phyloP scores from a whole-genome alignment of 2,888 invertebrate species.

The Nudaria mundana region DNA sequence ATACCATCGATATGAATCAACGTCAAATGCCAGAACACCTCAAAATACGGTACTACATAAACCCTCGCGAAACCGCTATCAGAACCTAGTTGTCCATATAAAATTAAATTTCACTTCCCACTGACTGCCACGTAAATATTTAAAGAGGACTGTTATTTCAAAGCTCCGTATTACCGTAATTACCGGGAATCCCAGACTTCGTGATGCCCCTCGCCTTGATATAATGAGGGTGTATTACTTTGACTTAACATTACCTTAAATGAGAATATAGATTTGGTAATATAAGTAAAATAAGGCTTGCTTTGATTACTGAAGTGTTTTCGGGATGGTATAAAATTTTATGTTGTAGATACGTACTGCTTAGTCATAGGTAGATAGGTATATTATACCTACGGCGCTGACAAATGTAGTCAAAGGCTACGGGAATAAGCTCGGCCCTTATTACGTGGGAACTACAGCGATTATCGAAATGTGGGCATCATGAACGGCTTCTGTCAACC shows the following conservation, averaged over 20 bases:
- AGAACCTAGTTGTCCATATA: slow-evolving; percentile 18
- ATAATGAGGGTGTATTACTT: slow-evolving; percentile 21
- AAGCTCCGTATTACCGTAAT: slow-evolving; percentile 35
- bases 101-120: slow-evolving; percentile 28
- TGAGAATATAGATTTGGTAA: slow-evolving; percentile 16
- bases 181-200: slow-evolving; percentile 39
- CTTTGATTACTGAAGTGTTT: not conserved
- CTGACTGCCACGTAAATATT: slow-evolving; percentile 30
- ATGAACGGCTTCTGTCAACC: too few relatives aligned
- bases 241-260: slow-evolving; percentile 23
- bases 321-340: not conserved
- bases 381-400: too few relatives aligned
- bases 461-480: too few relatives aligned
- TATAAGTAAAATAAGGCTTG: slow-evolving; percentile 15
- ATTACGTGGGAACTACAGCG: too few relatives aligned
- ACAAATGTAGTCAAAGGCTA: too few relatives aligned
- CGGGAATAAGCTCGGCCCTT: too few relatives aligned
- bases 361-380: too few relatives aligned
- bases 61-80: slow-evolving; percentile 9
- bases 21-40: slow-evolving; percentile 14
- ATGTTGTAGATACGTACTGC: not conserved
- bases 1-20: not conserved
- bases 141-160: slow-evolving; percentile 34
- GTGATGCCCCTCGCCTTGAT: slow-evolving; percentile 29
- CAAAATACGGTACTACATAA: not conserved